Evolutionary conservation across 2,888 invertebrate species (phyloP).

Genomic region (Blera fallax): DNA sequence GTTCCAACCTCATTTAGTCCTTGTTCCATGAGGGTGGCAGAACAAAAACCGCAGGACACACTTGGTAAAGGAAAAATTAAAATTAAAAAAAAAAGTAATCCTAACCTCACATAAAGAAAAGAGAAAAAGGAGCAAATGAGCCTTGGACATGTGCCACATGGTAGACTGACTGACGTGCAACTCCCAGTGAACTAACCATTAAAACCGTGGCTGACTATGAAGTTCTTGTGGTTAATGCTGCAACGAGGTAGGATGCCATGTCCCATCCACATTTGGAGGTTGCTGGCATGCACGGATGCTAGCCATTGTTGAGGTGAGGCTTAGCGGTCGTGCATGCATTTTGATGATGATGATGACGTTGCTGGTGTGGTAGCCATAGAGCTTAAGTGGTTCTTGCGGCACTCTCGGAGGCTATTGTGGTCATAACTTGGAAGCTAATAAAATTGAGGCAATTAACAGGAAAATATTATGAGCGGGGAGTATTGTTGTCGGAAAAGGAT

Average conservation of each 20-base stretch:
- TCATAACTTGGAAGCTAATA: slow-evolving; percentile 18
- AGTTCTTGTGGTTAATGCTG: not conserved
- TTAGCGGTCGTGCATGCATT: slow-evolving; percentile 34
- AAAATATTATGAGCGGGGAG: not conserved
- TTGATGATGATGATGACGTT: slow-evolving; percentile 20
- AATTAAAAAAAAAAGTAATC: not conserved
- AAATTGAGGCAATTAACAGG: slow-evolving; percentile 12
- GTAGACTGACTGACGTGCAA: slow-evolving; percentile 25
- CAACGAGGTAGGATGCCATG: slow-evolving; percentile 3
- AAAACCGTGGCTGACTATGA: not conserved
- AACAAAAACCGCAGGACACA: not conserved
- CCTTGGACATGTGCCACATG: slow-evolving; percentile 25
- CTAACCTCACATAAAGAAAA: not conserved
- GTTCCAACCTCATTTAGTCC: slow-evolving; percentile 23
- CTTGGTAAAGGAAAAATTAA: not conserved
- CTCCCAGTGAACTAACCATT: slow-evolving; percentile 10
- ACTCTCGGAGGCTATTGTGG: slow-evolving; percentile 17
- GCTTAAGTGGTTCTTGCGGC: slow-evolving; percentile 31
- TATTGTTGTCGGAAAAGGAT: too few relatives aligned
- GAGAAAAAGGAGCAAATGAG: slow-evolving; percentile 14
- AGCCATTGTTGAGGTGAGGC: slow-evolving; percentile 1
- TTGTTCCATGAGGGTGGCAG: not conserved
- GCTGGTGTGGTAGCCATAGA: slow-evolving; percentile 27
- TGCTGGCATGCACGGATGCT: not conserved
- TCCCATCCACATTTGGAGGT: not conserved